These are phyloP conservation scores for Mugil cephalus DNA, from an alignment of 2,113 vertebrate genomes.

Conservation along the genomic window DNA sequence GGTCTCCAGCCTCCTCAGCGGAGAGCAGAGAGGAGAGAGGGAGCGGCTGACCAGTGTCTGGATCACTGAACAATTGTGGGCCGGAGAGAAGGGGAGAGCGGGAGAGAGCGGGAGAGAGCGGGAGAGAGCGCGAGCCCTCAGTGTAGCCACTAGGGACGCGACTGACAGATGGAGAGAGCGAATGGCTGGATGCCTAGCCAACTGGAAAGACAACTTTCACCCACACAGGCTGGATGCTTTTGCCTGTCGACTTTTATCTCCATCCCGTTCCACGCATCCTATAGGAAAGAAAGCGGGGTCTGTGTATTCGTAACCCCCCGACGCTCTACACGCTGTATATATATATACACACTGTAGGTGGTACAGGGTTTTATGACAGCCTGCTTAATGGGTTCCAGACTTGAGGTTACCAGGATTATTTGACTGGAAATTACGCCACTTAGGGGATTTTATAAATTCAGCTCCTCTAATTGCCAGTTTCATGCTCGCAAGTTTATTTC, in stretches of 20 bases:
- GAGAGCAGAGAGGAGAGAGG: constrained; percentile 51
- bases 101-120: constrained; percentile 42
- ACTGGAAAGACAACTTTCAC: constrained; percentile 69
- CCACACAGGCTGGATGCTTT: constrained; percentile 50
- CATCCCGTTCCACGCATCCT: constrained; percentile 36
- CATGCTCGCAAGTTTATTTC: neutral
- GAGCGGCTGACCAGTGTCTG: constrained; percentile 64
- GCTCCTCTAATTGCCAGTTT: neutral
- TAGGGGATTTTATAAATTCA: neutral
- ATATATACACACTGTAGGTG: neutral
- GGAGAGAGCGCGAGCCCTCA: constrained; percentile 46
- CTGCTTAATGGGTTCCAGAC: neutral
- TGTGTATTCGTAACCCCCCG: neutral
- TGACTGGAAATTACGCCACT: neutral
- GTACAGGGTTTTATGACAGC: neutral
- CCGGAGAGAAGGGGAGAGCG: constrained; percentile 36
- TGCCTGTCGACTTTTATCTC: constrained; percentile 55
- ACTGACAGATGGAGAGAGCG: constrained; percentile 70
- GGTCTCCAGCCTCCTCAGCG: constrained; percentile 54
- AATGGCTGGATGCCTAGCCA: constrained; percentile 68
- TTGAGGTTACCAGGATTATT: neutral
- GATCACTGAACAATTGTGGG: constrained; percentile 74
- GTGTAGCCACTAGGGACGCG: constrained; percentile 61
- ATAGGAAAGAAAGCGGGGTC: constrained; percentile 24
- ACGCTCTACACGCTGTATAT: neutral